Conservation (phyloP, 2,113 vertebrate genomes). For the Upupa epops region DNA sequence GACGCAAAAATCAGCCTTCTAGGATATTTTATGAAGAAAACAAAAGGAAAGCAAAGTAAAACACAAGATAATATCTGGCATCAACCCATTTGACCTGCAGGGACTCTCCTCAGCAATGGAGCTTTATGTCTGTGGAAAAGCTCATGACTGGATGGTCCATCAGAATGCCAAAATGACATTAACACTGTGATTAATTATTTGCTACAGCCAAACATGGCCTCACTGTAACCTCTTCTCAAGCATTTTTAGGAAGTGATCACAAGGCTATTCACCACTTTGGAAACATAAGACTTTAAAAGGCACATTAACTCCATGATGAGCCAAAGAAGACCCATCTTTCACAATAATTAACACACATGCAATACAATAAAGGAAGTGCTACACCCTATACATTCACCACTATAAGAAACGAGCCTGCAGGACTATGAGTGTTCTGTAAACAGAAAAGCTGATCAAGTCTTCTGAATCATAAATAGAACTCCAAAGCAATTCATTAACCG, state of each 20-base stretch:
- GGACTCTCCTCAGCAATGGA: not conserved
- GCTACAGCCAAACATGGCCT: not conserved
- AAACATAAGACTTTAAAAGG: slow-evolving; percentile 30
- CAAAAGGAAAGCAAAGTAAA: not conserved
- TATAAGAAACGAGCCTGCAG: not conserved
- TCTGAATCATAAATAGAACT: not conserved
- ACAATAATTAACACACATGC: not conserved
- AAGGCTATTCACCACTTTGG: not conserved
- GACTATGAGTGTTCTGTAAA: not conserved
- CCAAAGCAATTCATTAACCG: not conserved
- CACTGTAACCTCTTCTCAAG: not conserved
- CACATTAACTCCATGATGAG: not conserved
- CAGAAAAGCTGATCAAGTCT: not conserved
- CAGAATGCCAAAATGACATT: rapidly evolving
- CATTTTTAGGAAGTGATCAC: not conserved
- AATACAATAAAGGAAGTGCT: not conserved
- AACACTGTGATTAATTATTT: rapidly evolving
- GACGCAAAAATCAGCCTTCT: not conserved
- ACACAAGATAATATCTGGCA: not conserved
- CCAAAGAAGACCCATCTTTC: not conserved
- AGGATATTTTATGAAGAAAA: not conserved
- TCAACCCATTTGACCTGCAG: not conserved
- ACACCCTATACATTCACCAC: not conserved
- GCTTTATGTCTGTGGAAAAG: not conserved
- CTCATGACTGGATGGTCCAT: rapidly evolving